Base-by-base conservation (phyloP, 2,888 invertebrate genomes). In the Drosophila engyochracea region DNA sequence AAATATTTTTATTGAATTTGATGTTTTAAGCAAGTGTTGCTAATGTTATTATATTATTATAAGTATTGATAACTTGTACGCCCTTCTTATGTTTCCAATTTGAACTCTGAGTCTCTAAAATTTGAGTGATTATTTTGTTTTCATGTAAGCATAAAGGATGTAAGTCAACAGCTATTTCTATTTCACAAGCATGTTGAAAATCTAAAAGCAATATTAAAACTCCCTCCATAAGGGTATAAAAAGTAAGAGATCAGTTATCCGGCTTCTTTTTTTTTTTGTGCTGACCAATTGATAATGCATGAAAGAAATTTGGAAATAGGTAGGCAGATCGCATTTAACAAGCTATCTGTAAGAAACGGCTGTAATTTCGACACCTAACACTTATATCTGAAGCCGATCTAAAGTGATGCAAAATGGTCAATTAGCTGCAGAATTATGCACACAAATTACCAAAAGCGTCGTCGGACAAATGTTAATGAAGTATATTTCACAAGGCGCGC, bases 401-500 rank as follows among this genome's bases (percentile, higher is more conserved):
- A n/a, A 70, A 80, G 64, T 70, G 74, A 74, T 74, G 78, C 81
- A 79, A 85, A 76, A 67, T 72, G 81, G 52, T 65, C 70, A 73
- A 87, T 84, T 76, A 80, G 62, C 53, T 54, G n/a, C 52, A 37
- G 66, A 80, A 61, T 87, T 87, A 86, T 89, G 87, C 87, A 82
- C 87, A 89, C 82, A 84, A 89, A 86, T 82, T 77, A 84, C 65
- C 76, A 63, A 75, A 78, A 74, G 74, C 68, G 79, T 57, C 28
- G 55, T 69, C 57, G 73, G 77, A 74, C 75, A 80, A 71, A 87
- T 83, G 74, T 74, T 79, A 81, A 85, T 76, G 81, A 73, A 76
- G 82, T 55, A 84, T 55, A 80, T 86, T 86, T 90, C 90, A 78
- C 86, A 86, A 86, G 70, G 58, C 74, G 63, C 67, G 65, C 79